These are phyloP conservation scores for Indicator maculatus DNA, from an alignment of 2,113 vertebrate genomes.

Conservation along the genomic window DNA sequence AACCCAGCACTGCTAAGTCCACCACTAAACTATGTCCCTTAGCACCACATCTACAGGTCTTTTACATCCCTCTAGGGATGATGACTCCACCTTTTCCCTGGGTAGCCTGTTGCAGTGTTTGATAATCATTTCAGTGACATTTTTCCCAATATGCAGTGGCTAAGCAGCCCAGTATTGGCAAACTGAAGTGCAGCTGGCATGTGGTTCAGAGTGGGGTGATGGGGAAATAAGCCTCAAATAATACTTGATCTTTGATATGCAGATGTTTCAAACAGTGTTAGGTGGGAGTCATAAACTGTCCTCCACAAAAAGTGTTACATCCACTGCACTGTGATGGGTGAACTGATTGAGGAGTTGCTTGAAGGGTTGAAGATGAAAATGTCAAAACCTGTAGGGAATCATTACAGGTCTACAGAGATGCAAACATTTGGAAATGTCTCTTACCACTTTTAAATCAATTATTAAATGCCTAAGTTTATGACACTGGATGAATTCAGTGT, in stretches of 20 bases:
- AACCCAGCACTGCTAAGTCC: not conserved
- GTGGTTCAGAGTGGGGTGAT: not conserved
- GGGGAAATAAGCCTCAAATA: not conserved
- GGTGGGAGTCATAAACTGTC: not conserved
- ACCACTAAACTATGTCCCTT: not conserved
- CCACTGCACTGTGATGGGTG: not conserved
- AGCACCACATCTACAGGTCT: not conserved
- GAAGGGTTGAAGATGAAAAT: not conserved
- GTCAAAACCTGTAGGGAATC: not conserved
- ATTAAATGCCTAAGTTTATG: not conserved
- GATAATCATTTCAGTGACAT: not conserved
- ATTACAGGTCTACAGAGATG: not conserved
- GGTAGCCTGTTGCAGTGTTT: not conserved
- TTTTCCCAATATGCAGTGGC: not conserved
- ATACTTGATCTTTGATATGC: not conserved
- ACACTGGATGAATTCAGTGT: rapidly evolving
- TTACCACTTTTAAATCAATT: not conserved
- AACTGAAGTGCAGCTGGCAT: too few relatives aligned
- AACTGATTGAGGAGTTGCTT: not conserved
- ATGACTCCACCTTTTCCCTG: not conserved
- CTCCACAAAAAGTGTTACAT: not conserved
- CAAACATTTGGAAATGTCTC: not conserved
- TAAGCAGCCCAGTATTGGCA: too few relatives aligned
- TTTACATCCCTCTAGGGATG: not conserved
- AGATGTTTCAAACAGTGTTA: not conserved